Conservation (phyloP, 2,113 vertebrate genomes). For the Nycticorax nycticorax region DNA sequence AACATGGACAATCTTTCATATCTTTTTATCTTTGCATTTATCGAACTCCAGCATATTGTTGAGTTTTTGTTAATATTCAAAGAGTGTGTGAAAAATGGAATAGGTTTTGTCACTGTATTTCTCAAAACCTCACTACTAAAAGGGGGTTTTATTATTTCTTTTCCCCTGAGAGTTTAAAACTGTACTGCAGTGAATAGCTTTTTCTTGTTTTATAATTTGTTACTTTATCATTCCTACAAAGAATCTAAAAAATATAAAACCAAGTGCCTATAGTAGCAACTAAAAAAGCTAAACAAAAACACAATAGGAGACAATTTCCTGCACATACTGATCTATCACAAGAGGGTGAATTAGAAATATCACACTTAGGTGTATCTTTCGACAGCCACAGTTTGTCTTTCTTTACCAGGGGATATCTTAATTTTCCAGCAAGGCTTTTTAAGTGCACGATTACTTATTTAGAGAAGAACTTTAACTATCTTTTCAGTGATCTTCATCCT, state of each 20-base stretch:
- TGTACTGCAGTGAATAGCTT: neutral
- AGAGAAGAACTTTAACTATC: neutral
- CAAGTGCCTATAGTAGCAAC: neutral
- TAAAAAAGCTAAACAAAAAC: neutral
- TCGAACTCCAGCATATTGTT: neutral
- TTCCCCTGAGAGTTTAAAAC: neutral
- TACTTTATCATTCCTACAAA: neutral
- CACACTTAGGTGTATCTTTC: neutral
- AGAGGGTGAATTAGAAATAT: neutral
- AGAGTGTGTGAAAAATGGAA: neutral
- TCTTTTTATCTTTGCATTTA: neutral
- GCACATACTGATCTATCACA: neutral
- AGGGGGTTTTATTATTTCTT: neutral
- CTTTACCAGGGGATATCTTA: neutral
- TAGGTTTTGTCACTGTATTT: neutral
- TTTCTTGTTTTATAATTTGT: neutral
- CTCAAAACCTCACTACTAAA: neutral
- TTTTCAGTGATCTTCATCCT: neutral
- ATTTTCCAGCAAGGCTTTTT: neutral
- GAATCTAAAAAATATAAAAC: neutral
- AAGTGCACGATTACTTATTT: neutral
- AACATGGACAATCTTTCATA: neutral
- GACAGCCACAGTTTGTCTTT: neutral
- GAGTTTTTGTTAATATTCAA: neutral
- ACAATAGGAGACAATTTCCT: neutral